These are phyloP conservation scores for Copidosoma floridanum DNA, from an alignment of 1,140 invertebrate genomes.

Conservation along the genomic window DNA sequence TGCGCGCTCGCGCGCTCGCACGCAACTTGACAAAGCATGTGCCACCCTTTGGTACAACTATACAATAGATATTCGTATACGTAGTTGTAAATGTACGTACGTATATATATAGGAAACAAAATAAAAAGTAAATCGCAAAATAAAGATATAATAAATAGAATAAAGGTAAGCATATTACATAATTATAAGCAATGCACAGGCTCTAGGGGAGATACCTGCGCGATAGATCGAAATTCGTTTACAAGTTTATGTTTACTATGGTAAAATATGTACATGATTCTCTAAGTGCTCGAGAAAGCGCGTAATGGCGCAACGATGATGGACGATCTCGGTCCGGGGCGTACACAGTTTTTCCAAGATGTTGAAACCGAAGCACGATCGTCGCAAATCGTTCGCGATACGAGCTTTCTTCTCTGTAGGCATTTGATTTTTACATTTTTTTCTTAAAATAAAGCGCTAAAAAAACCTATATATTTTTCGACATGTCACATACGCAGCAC, in stretches of 20 bases:
- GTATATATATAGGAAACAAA: slow-evolving; percentile 19
- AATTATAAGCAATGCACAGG: not conserved
- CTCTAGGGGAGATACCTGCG: too few relatives aligned
- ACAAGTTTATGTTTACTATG: not conserved
- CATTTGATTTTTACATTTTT: too few relatives aligned
- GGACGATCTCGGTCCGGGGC: slow-evolving; percentile 2
- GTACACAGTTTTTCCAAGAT: slow-evolving; percentile 12
- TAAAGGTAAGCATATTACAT: not conserved
- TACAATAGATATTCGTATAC: too few relatives aligned
- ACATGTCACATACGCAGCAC: too few relatives aligned
- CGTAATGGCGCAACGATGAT: not conserved
- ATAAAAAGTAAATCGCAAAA: slow-evolving; percentile 3
- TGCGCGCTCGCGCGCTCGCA: slow-evolving; percentile 1
- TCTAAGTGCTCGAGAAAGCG: not conserved
- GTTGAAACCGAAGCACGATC: not conserved
- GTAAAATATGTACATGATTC: slow-evolving; percentile 21
- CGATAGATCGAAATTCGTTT: slow-evolving; percentile 7
- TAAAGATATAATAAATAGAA: not conserved
- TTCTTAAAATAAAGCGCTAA: too few relatives aligned
- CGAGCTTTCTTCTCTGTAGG: too few relatives aligned
- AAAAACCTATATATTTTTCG: too few relatives aligned
- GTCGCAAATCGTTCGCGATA: too few relatives aligned
- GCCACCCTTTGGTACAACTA: not conserved
- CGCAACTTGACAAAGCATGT: slow-evolving; percentile 8
- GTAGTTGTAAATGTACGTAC: too few relatives aligned